Evolutionary conservation across 2,113 vertebrate genomes (phyloP), one percentile per base, ranked within the genome.

Genomic region (Mesoclemmys tuberculata): DNA sequence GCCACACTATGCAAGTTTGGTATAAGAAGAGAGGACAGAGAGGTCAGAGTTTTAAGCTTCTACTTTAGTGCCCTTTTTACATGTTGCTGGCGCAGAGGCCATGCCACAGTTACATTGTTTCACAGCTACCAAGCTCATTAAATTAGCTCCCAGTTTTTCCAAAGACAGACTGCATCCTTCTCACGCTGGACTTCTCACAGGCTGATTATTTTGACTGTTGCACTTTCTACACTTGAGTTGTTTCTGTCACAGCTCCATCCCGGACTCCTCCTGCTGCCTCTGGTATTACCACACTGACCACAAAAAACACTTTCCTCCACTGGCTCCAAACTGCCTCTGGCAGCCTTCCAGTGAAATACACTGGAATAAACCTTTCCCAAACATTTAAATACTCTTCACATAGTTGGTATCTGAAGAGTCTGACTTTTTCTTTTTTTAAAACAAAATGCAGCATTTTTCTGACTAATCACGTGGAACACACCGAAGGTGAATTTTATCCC

Each of bases 281-380:
- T 48, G 2, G 80, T 96, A 90, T 87, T 93, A 94, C 91, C 87
- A 77, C 35, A 0, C 46, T 93, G 94, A 93, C 95, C 91, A 48
- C 88, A 95, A 94, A 92, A 97, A 97, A 93, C 80, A 85, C 89
- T 92, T 92, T 91, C 83, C 85, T 19, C 88, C 5, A 1, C 81
- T 80, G 89, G 80, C 78, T 93, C 68, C 84, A 78, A 55, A 68
- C 90, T 92, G 87, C 74, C 75, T 93, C 89, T 95, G 95, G 93
- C 96, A 94, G 81, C 85, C 90, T 94, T 93, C 95, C 96, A 91
- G 84, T 91, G 77, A 84, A 91, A 48, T 84, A 44, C 9, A 0
- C 56, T 74, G 80, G 74, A 93, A 90, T 44, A 92, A 91, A 91
- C 89, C 82, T 87, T 92, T 85, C 49, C 35, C 83, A 92, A 91